Evolutionary conservation across 2,113 vertebrate species (phyloP).

Genomic region (Pseudorasbora parva): DNA sequence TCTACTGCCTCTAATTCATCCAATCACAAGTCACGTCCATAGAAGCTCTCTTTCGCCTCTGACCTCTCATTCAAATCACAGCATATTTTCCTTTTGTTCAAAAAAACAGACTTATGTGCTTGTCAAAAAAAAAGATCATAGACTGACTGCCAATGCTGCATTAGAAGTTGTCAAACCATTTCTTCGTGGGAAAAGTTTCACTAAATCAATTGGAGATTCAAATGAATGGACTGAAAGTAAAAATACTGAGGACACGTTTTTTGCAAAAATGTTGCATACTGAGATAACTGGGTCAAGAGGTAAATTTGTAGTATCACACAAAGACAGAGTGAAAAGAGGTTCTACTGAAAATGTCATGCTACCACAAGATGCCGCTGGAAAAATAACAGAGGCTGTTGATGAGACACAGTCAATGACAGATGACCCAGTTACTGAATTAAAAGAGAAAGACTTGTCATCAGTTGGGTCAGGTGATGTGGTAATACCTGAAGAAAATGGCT

Average conservation of each 20-base stretch:
- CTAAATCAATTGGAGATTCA: background rate
- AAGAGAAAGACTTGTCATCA: constrained; percentile 15
- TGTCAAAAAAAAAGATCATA: background rate
- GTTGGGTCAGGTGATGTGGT: background rate
- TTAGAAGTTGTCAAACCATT: constrained; percentile 16
- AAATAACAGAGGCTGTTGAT: background rate
- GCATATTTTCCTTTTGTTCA: background rate
- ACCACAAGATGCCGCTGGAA: background rate
- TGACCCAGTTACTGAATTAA: background rate
- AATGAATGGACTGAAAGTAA: background rate
- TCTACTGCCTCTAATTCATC: constrained; percentile 45
- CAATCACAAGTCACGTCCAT: constrained; percentile 34
- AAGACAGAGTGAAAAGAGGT: constrained; percentile 23
- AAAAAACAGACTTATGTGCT: constrained; percentile 20
- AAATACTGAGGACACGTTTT: constrained; percentile 1
- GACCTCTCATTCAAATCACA: constrained; percentile 1
- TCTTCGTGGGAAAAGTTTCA: background rate
- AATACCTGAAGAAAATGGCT: background rate
- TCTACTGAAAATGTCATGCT: constrained; percentile 7
- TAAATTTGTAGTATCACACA: constrained; percentile 10
- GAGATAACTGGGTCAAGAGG: background rate
- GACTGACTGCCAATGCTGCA: background rate
- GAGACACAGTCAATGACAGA: background rate
- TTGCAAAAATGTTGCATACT: constrained; percentile 6
- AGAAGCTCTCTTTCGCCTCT: constrained; percentile 32